Evolutionary conservation across 2,113 vertebrate genomes (phyloP), one percentile per base, ranked within the genome.

Genomic region (Aspiorhynchus laticeps): DNA sequence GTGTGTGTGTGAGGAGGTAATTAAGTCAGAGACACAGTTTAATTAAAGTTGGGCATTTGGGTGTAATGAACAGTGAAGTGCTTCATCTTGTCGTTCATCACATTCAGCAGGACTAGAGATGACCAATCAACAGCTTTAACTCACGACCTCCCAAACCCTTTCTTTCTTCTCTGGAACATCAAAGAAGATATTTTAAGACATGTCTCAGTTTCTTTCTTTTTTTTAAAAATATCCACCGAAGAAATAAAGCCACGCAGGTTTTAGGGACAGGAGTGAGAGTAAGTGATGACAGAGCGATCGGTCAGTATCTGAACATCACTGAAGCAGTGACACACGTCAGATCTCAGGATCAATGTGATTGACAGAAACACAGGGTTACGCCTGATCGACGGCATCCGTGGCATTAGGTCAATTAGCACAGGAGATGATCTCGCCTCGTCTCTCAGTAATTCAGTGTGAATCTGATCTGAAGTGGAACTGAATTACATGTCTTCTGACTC

Each of bases 1-100:
- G 65, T 67, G 63, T 17, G 28, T 17, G 26, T 0, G 26, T 5
- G 63, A 28, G 15, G 67, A 8, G 15, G 73, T 86, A 79, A 88
- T 88, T 83, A 86, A 83, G n/a, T 38, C 74, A 79, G 69, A 79
- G 80, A 78, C 65, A 67, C 48, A 67, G 36, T 88, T 88, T 88
- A 88, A 88, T 88, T 88, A 88, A 88, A 74, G 80, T 61, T 73
- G 85, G 80, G 33, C 87, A 43, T 86, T 88, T 83, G 85, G 80
- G 87, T 86, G 80, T 75, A 75, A 83, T 88, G 83, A 88, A 65
- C 80, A 69, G 56, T 82, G 59, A 81, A 31, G 71, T 79, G 67
- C 71, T 86, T 88, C 56, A 86, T 86, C 84, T 38, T 78, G 84
- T 83, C 31, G 38, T 77, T 73, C 84, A 83, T 88, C 84, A 78